A percentile compares a stretch with the other conserved stretches of the same genome.
phyloP scores from a whole-genome alignment of 2,113 vertebrate genomes.

The Saguinus imperator region DNA sequence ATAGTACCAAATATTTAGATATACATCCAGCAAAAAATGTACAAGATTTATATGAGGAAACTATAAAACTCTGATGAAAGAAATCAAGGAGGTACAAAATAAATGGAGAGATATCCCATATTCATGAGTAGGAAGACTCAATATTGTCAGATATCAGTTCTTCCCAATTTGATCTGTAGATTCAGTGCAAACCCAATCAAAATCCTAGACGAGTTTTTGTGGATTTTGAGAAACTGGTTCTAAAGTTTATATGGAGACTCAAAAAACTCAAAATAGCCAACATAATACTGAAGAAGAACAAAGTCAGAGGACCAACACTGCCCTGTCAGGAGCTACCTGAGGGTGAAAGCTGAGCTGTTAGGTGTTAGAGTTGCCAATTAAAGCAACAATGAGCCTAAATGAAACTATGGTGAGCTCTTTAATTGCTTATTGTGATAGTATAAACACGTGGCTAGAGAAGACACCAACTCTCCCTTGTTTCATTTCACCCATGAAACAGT shows the following conservation, averaged over 20 bases:
- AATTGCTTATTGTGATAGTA: neutral
- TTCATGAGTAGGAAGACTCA: neutral
- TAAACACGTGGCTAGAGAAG: neutral
- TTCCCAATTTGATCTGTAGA: neutral
- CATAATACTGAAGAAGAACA: neutral
- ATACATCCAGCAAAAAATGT: neutral
- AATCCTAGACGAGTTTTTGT: neutral
- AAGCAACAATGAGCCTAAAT: neutral
- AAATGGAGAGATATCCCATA: neutral
- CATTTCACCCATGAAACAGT: neutral
- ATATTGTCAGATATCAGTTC: neutral
- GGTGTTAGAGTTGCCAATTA: neutral
- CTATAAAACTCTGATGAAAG: neutral
- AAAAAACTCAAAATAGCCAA: conserved; percentile 6
- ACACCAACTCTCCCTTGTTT: neutral
- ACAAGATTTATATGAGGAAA: neutral
- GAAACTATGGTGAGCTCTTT: too few species aligned
- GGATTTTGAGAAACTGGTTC: neutral
- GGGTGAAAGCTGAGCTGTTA: neutral
- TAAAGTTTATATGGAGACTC: neutral
- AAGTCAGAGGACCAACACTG: neutral
- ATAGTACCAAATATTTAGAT: neutral
- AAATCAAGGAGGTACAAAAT: neutral
- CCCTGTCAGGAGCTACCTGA: neutral
- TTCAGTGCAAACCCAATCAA: neutral